Conservation (phyloP, 2,113 vertebrate species). For the Axis porcinus region DNA sequence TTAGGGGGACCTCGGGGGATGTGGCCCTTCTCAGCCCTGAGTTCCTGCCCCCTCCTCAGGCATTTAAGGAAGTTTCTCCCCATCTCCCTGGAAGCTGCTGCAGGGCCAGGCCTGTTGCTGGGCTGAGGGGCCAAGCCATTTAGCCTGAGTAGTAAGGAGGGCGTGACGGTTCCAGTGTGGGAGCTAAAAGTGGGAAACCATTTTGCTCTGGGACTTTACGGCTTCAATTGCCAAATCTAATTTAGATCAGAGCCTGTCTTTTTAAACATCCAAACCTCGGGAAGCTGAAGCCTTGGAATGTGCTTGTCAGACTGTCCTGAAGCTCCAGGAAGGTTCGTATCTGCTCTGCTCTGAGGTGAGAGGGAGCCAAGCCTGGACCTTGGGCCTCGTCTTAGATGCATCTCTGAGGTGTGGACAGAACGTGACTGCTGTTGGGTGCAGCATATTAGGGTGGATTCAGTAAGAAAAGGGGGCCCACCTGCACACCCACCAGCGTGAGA, state of each 20-base stretch:
- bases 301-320: too few species aligned
- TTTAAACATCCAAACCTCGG: neutral
- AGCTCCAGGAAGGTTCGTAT: neutral
- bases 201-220: neutral
- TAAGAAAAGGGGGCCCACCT: too few species aligned
- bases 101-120: neutral
- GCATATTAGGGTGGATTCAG: neutral
- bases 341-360: rapidly evolving
- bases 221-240: neutral
- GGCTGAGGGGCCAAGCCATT: rapidly evolving
- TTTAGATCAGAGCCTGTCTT: neutral
- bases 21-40: neutral
- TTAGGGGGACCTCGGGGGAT: neutral
- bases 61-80: neutral
- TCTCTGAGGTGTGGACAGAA: neutral
- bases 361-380: neutral
- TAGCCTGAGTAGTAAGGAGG: neutral
- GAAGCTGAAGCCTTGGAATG: neutral
- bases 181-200: neutral
- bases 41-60: neutral
- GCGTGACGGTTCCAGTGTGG: rapidly evolving
- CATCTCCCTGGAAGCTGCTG: too few species aligned
- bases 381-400: neutral
- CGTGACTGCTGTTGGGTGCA: neutral
- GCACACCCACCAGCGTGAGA: neutral